These are phyloP conservation scores for Pseudorasbora parva DNA, from an alignment of 2,113 vertebrate genomes.

Conservation along the genomic window DNA sequence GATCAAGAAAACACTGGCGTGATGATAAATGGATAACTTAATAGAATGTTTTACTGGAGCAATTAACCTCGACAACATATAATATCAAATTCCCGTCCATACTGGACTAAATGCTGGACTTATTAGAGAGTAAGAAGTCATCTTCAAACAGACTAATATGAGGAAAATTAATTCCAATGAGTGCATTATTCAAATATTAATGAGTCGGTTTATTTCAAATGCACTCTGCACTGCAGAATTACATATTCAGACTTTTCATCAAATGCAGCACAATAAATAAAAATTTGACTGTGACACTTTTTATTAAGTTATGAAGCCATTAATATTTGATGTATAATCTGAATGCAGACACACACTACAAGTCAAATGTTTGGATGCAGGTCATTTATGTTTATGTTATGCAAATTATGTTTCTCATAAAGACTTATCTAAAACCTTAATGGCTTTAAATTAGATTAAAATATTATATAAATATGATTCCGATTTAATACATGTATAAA, in stretches of 20 bases:
- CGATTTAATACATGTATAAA: not conserved
- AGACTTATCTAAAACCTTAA: not conserved
- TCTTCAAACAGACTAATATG: constrained; percentile 38
- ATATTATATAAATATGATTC: no score
- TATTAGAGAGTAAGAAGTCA: not conserved
- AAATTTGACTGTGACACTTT: constrained; percentile 62
- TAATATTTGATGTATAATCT: constrained; percentile 43
- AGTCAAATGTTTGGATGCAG: not conserved
- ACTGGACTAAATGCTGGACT: constrained; percentile 41
- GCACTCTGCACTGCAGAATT: constrained; percentile 60
- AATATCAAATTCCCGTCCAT: not conserved
- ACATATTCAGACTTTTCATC: constrained; percentile 60
- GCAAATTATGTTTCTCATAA: not conserved
- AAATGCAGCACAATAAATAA: constrained; percentile 61
- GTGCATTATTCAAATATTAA: constrained; percentile 69
- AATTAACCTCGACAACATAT: not conserved
- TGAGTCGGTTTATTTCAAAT: constrained; percentile 63
- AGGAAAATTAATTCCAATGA: constrained; percentile 60
- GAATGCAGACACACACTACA: constrained; percentile 46
- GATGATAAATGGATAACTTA: constrained; percentile 13
- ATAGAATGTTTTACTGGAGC: constrained; percentile 8
- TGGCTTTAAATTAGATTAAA: not conserved
- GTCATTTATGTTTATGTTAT: not conserved
- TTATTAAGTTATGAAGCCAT: constrained; percentile 45
- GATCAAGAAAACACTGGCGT: constrained; percentile 43